Percentiles rank a stretch among this genome's conserved stretches.
phyloP scores from a whole-genome alignment of 2,797 vertebrate species.

The Coracias cyanogaster region DNA sequence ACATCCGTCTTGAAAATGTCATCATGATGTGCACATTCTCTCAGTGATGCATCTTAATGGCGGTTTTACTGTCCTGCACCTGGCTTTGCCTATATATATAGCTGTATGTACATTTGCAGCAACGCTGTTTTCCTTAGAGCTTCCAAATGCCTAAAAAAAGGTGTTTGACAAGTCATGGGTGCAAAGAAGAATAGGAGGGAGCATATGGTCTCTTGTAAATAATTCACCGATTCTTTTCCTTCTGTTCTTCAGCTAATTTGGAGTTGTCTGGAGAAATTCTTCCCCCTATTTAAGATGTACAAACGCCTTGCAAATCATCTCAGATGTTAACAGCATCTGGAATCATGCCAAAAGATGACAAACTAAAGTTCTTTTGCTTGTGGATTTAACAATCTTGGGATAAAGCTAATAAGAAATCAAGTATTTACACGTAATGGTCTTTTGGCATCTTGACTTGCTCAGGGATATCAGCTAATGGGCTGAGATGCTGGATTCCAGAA shows the following conservation, averaged over 20 bases:
- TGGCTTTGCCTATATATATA: background rate
- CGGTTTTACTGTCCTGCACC: background rate
- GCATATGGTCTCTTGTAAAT: slow-evolving; percentile 4
- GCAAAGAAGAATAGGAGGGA: background rate
- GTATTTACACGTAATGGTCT: slow-evolving; percentile 1
- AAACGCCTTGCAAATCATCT: background rate
- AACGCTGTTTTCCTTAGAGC: background rate
- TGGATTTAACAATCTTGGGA: slow-evolving; percentile 6
- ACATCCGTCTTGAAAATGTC: too few relatives aligned
- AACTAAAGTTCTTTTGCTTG: background rate
- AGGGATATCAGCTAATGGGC: slow-evolving; percentile 2
- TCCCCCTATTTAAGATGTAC: background rate
- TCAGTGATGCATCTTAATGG: background rate
- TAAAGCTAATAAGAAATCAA: slow-evolving; percentile 32
- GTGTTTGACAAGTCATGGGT: background rate
- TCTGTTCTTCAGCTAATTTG: slow-evolving; percentile 21
- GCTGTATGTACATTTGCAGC: background rate
- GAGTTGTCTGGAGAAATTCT: background rate
- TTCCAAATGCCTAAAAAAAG: slow-evolving; percentile 12
- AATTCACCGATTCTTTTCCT: background rate
- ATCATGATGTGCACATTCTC: background rate
- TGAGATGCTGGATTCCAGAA: background rate
- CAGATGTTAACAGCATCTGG: background rate
- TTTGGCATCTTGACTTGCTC: background rate
- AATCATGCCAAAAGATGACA: background rate